phyloP scores from a whole-genome alignment of 2,113 vertebrate species.

The Heterochromis multidens region DNA sequence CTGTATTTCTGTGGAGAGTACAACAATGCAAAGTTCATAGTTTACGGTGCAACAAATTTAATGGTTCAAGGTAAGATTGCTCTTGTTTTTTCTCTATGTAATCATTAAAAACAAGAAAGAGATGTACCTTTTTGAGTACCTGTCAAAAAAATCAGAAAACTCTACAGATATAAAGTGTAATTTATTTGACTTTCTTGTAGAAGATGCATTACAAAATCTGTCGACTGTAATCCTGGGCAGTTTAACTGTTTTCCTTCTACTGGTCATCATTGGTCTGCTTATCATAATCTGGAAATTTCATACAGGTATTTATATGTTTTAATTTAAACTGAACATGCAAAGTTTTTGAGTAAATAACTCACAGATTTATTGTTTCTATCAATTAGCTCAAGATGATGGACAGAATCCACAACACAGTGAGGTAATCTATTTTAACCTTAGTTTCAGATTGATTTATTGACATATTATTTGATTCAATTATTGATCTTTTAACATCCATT shows the following conservation, averaged over 20 bases:
- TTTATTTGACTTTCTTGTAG: fast-evolving
- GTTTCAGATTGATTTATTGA: background rate
- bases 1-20: slow-evolving; percentile 21
- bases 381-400: fast-evolving
- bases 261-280: background rate
- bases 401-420: background rate
- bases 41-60: background rate
- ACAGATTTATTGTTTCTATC: background rate
- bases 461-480: fast-evolving
- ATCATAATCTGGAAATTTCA: background rate
- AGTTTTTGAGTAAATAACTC: fast-evolving
- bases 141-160: fast-evolving
- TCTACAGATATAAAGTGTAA: fast-evolving
- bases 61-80: slow-evolving; percentile 5
- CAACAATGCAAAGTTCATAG: fast-evolving
- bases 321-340: background rate
- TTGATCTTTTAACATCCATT: background rate
- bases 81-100: background rate
- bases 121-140: fast-evolving
- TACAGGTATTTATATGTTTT: background rate
- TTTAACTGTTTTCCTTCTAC: fast-evolving
- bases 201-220: fast-evolving
- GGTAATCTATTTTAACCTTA: background rate
- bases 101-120: too few species aligned
- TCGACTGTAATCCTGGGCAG: fast-evolving